These are phyloP conservation scores for Burhinus bistriatus DNA, from an alignment of 2,113 vertebrate species.

Conservation along the genomic window DNA sequence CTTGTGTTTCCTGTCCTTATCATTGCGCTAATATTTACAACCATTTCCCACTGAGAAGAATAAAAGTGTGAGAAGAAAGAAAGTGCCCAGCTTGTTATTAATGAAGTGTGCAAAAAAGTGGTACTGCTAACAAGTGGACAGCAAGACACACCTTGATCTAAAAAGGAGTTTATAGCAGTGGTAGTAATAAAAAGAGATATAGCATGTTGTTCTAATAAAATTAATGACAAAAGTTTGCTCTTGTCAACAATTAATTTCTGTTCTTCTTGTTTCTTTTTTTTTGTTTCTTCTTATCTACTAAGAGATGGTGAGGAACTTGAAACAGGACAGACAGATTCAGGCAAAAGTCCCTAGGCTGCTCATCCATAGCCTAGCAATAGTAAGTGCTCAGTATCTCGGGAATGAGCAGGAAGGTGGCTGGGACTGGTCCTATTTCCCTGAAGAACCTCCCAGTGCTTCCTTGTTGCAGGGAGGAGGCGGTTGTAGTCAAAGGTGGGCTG, in stretches of 20 bases:
- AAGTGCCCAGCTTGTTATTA: background rate
- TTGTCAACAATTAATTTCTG: background rate
- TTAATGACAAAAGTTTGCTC: background rate
- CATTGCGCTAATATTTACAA: background rate
- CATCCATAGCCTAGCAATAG: background rate
- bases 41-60: background rate
- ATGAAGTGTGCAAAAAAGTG: background rate
- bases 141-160: background rate
- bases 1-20: background rate
- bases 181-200: background rate
- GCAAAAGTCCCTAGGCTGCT: background rate
- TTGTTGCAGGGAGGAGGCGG: background rate
- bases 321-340: background rate
- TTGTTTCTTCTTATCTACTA: background rate
- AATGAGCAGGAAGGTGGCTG: background rate
- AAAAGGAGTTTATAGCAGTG: background rate
- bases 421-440: background rate
- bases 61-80: background rate
- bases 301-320: background rate
- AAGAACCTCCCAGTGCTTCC: background rate
- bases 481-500: background rate
- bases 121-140: background rate
- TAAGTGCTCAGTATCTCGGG: background rate
- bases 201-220: background rate
- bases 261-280: background rate